These are phyloP conservation scores for Bombylius major DNA, from an alignment of 2,888 invertebrate species.

Conservation along the genomic window DNA sequence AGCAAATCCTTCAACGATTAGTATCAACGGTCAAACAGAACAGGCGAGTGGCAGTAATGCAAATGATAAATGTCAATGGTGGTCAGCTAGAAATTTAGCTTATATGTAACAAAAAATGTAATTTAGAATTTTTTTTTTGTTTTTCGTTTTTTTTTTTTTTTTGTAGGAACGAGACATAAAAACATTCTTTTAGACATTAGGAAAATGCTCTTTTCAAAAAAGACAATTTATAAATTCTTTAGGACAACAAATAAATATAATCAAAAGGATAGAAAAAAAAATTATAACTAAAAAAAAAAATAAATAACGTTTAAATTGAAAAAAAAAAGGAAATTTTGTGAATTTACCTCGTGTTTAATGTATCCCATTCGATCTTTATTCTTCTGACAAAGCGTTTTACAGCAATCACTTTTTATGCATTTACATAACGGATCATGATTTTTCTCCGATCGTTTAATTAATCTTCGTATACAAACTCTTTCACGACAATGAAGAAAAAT, in stretches of 20 bases:
- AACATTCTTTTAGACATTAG: no score
- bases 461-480: constrained; percentile 21
- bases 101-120: neutral
- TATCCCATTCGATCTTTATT: constrained; percentile 16
- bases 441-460: constrained; percentile 17
- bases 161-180: no score
- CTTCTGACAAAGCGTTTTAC: constrained; percentile 16
- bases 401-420: neutral
- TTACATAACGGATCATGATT: neutral
- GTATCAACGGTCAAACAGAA: neutral
- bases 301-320: no score
- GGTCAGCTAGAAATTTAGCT: neutral
- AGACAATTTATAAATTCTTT: no score
- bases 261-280: no score
- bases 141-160: no score
- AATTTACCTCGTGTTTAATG: constrained; percentile 20
- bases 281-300: no score
- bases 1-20: neutral
- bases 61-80: neutral
- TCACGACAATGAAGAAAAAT: constrained; percentile 26
- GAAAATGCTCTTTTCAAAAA: no score
- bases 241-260: no score
- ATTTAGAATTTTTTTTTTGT: no score
- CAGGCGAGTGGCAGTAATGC: neutral
- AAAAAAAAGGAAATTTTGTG: neutral